Evolutionary conservation across 2,888 invertebrate species (phyloP), one percentile per base, ranked within the genome.

Genomic region (Serripes groenlandicus): DNA sequence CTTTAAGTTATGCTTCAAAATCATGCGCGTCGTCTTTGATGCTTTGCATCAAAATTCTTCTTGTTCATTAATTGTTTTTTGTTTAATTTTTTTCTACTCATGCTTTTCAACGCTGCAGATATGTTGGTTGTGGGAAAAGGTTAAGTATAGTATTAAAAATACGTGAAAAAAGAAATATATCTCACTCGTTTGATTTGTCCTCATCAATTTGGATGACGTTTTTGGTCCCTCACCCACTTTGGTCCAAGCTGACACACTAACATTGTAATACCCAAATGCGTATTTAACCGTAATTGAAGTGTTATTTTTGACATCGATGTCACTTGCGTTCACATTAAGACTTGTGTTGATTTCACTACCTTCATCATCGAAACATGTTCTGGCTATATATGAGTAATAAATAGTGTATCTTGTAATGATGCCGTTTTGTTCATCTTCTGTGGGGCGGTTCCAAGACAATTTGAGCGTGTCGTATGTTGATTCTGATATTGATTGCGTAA

Each of bases 131-230:
- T n/a, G n/a, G n/a, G n/a, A n/a, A n/a, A n/a, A n/a, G n/a, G n/a
- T n/a, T n/a, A n/a, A n/a, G n/a, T n/a, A n/a, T n/a, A n/a, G n/a
- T n/a, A n/a, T n/a, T n/a, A n/a, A n/a, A n/a, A n/a, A n/a, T n/a
- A n/a, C n/a, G n/a, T n/a, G n/a, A n/a, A n/a, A n/a, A n/a, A n/a
- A n/a, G n/a, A n/a, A n/a, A n/a, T n/a, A n/a, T 5, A 26, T 62
- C 34, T 66, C 26, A 66, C 66, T 26, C 34, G 66, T 42, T 66
- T 66, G 42, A 0, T 66, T 66, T 4, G 66, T 66, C 42, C 37
- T 66, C 42, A 66, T 42, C 9, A n/a, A 21, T n/a, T 21, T 0
- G 5, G n/a, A 21, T 21, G 15, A 18, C n/a, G 64, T 23, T 42
- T 26, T 35, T 0, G 34, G 15, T 4, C 66, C 66, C 9, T n/a